Conservation (phyloP, 2,888 invertebrate genomes). For the Perizoma affinitatum region DNA sequence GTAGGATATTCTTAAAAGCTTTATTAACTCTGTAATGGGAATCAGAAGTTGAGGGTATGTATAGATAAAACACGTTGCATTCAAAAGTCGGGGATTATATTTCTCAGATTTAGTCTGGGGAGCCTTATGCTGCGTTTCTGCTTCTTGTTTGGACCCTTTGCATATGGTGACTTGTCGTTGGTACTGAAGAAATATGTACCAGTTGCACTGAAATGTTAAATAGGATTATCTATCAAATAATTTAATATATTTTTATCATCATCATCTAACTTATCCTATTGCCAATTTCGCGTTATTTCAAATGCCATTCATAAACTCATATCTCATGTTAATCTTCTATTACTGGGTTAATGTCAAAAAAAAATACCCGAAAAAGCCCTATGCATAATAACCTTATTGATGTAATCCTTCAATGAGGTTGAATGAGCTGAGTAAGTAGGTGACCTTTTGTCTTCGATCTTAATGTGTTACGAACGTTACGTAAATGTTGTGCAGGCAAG, state of each 20-base stretch:
- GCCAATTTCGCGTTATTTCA: too few relatives aligned
- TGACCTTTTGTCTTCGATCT: conserved; percentile 18
- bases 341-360: too few relatives aligned
- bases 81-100: conserved; percentile 11
- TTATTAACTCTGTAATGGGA: too few relatives aligned
- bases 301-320: too few relatives aligned
- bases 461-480: conserved; percentile 24
- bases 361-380: too few relatives aligned
- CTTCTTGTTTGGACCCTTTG: conserved; percentile 59
- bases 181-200: conserved; percentile 81
- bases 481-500: conserved; percentile 22
- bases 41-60: not conserved
- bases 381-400: too few relatives aligned
- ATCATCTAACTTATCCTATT: too few relatives aligned
- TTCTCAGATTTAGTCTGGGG: conserved; percentile 1
- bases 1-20: too few relatives aligned
- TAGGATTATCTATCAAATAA: too few relatives aligned
- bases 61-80: conserved; percentile 10
- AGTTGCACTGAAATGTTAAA: conserved; percentile 60
- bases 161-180: conserved; percentile 69
- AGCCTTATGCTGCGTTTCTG: conserved; percentile 17
- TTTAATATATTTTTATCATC: too few relatives aligned
- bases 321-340: too few relatives aligned
- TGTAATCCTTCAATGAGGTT: not conserved
- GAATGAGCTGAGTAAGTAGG: conserved; percentile 9